These are phyloP conservation scores for Prunella himalayana DNA, from an alignment of 2,113 vertebrate genomes.

Conservation along the genomic window DNA sequence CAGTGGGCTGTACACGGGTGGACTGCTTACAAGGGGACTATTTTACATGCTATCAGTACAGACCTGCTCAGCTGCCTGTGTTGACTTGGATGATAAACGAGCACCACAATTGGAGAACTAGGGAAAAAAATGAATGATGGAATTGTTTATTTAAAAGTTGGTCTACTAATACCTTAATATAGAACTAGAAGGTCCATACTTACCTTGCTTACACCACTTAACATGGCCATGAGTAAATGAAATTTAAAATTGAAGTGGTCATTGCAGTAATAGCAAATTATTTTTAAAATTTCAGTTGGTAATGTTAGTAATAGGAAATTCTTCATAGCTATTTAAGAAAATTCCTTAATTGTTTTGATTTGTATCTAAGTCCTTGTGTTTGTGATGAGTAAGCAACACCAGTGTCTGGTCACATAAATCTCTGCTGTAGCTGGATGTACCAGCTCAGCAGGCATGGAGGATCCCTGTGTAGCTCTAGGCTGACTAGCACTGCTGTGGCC, in stretches of 20 bases:
- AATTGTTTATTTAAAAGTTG: not conserved
- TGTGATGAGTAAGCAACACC: not conserved
- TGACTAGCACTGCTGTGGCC: not conserved
- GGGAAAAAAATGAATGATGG: not conserved
- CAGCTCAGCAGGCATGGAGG: not conserved
- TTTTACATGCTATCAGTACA: accelerated
- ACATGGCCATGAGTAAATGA: not conserved
- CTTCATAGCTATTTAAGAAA: not conserved
- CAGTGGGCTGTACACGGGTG: not conserved
- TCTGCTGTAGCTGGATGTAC: not conserved
- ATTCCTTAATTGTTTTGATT: not conserved
- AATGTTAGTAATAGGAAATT: not conserved
- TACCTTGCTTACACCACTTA: not conserved
- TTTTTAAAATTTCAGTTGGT: not conserved
- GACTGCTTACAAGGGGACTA: not conserved
- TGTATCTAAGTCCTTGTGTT: not conserved
- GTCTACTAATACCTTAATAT: not conserved
- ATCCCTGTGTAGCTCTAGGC: not conserved
- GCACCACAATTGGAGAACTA: not conserved
- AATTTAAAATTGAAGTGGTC: not conserved
- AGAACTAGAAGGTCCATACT: not conserved
- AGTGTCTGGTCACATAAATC: not conserved
- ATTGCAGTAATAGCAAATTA: not conserved
- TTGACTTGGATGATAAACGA: not conserved
- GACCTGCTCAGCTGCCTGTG: accelerated